Conservation (phyloP, 23 tunicate genomes). For the Styela clava region DNA sequence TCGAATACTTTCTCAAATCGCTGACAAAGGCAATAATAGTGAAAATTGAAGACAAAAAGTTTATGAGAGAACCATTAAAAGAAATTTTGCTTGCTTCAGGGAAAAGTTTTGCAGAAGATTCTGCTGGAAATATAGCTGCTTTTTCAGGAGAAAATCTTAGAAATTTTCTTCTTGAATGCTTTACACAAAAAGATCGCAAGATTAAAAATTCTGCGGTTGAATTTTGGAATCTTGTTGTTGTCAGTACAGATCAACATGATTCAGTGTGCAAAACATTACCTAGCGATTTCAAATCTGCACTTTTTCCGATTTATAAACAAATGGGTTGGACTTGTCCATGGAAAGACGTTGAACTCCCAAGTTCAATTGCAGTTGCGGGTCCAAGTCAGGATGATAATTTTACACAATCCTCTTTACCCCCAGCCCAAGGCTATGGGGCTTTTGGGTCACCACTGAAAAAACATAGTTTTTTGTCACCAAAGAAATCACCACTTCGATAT, state of each 20-base stretch:
- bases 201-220: conserved; percentile 7
- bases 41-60: conserved; percentile 4
- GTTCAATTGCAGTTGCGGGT: neutral
- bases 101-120: neutral
- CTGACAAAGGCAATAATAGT: neutral
- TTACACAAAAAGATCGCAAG: neutral
- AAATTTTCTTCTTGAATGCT: neutral
- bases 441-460: conserved; percentile 24
- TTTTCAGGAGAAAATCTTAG: neutral
- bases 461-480: neutral
- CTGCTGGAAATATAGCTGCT: neutral
- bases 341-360: conserved; percentile 14
- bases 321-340: conserved; percentile 31
- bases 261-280: neutral
- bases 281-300: conserved; percentile 2
- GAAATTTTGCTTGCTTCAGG: conserved; percentile 4
- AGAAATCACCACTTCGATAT: conserved; percentile 4
- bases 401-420: neutral
- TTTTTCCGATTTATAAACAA: conserved; percentile 13
- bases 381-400: neutral
- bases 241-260: conserved; percentile 5
- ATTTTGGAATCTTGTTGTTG: conserved; percentile 18
- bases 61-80: neutral
- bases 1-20: conserved; percentile 1
- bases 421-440: conserved; percentile 12